phyloP scores from a whole-genome alignment of 2,888 invertebrate species.

The Colletes collaris region DNA sequence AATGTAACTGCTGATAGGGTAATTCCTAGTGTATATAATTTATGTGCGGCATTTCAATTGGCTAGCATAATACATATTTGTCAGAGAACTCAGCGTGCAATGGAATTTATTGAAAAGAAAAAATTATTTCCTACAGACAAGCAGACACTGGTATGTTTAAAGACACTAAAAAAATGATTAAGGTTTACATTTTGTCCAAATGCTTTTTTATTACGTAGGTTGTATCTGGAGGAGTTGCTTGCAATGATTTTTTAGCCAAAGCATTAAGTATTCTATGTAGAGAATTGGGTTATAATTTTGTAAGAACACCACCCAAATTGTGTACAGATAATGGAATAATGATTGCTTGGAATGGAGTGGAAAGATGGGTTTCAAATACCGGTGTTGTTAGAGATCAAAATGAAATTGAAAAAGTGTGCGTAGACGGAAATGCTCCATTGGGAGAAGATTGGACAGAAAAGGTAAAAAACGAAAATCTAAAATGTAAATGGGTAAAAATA shows the following conservation, averaged over 20 bases:
- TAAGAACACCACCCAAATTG: conserved; percentile 91
- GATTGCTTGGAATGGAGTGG: conserved; percentile 99
- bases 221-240: conserved; percentile 98
- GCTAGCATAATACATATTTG: conserved; percentile 91
- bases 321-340: conserved; percentile 99
- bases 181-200: background rate
- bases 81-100: conserved; percentile 92
- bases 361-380: conserved; percentile 86
- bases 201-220: conserved; percentile 84
- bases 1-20: conserved; percentile 87
- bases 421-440: conserved; percentile 86
- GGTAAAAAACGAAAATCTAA: conserved; percentile 85
- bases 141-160: conserved; percentile 85
- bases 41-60: conserved; percentile 94
- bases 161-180: background rate
- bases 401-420: conserved; percentile 86
- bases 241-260: conserved; percentile 91
- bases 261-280: conserved; percentile 88
- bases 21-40: conserved; percentile 90
- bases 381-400: conserved; percentile 81
- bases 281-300: conserved; percentile 87
- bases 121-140: conserved; percentile 86
- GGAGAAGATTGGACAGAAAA: conserved; percentile 86
- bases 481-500: conserved; percentile 84
- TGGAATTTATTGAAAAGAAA: conserved; percentile 88